Base-by-base conservation (phyloP, 2,797 vertebrate genomes). In the Margarornis squamiger region DNA sequence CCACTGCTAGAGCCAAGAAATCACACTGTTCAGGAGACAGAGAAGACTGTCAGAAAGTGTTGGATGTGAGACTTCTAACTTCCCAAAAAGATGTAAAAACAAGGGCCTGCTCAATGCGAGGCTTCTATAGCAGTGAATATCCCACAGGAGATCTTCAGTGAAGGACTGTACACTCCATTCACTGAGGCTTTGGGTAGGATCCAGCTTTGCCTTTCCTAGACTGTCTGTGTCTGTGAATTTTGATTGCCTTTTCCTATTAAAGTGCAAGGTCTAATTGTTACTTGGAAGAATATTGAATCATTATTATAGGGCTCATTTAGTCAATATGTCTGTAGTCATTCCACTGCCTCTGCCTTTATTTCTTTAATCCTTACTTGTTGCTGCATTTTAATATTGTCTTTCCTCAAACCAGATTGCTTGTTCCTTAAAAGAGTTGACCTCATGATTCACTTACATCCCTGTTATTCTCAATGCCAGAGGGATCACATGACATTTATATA, bases 231-330 rank as follows among this genome's bases (percentile, higher is more conserved):
- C 61, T 75, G 29, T 67, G 52, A 77, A 66, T 88, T 93, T 91
- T 83, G 52, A 67, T 78, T 68, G 24, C 5, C 4, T 88, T 91
- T 93, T 87, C 68, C 41, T 80, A 86, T 88, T 81, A 68, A 71
- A 81, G 11, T 29, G 14, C 24, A 66, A 76, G 6, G 27, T 68
- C 54, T 84, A 94, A 62, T 75, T 89, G 43, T 72, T 90, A 83
- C 72, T 66, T 70, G 86, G 59, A 94, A 55, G 66, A 88, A 46
- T 91, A 90, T 45, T 0, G 4, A 88, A 52, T 58, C 51, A 73
- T 89, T 79, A 59, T 86, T 90, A 67, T n/a, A 72, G 58, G 41
- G 46, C 22, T 93, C 52, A 74, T 86, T 91, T 89, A 86, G 63
- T 87, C 63, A 80, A 72, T 94, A 81, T 55, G 45, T 48, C 57